A percentile compares a stretch with the other conserved stretches of the same genome.
Evolutionary conservation across 2,888 invertebrate genomes (phyloP).

Genomic region (Theristus sp.): DNA sequence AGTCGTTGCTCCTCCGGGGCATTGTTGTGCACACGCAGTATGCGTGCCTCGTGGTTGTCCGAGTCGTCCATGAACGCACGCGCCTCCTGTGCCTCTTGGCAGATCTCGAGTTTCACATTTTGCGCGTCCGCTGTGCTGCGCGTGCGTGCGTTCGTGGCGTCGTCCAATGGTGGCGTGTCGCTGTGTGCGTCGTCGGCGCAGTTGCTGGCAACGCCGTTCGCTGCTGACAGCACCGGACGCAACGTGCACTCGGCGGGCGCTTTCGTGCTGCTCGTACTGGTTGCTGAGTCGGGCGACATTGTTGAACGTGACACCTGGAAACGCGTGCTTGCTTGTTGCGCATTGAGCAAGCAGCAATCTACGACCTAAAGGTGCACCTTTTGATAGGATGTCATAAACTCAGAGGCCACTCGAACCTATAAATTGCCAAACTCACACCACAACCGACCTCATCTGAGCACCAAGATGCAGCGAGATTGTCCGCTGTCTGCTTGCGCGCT

Average conservation of each 20-base stretch:
- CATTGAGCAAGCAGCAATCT: no score
- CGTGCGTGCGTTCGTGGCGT: background rate
- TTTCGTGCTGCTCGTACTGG: background rate
- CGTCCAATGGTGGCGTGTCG: background rate
- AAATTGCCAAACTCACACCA: background rate
- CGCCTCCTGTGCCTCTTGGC: constrained; percentile 12
- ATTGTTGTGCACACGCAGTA: constrained; percentile 18
- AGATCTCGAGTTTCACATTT: constrained; percentile 9
- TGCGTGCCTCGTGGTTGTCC: constrained; percentile 18
- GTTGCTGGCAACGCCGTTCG: background rate
- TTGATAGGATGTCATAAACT: no score
- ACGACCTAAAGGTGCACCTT: no score
- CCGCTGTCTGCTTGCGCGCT: background rate
- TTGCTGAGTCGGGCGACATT: background rate
- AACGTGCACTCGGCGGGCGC: background rate
- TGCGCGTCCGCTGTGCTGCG: background rate
- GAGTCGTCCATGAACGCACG: constrained; percentile 6
- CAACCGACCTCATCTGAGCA: background rate
- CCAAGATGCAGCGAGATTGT: background rate
- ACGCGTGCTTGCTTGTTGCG: background rate
- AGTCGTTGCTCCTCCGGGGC: background rate
- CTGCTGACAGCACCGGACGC: background rate
- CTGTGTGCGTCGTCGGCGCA: background rate
- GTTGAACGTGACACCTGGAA: background rate
- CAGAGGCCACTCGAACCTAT: background rate